Evolutionary conservation across 1,140 invertebrate genomes (phyloP).

Genomic region (Bombus polaris): DNA sequence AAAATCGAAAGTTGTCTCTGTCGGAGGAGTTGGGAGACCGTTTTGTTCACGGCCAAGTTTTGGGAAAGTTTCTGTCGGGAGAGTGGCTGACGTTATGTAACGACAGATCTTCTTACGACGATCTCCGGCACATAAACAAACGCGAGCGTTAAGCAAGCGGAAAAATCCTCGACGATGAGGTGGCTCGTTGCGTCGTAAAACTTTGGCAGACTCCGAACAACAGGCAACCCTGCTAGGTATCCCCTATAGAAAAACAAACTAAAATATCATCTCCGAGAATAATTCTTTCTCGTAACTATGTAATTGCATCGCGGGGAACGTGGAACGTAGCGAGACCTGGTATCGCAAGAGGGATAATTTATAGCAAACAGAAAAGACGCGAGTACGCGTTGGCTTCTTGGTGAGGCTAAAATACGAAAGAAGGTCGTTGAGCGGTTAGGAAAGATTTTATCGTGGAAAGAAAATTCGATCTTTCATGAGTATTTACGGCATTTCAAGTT

Average conservation of each 20-base stretch:
- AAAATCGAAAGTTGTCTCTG: neutral
- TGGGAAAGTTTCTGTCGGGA: no score
- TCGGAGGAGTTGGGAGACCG: no score
- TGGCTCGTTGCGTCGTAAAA: neutral
- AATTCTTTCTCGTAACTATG: neutral
- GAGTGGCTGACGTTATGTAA: neutral
- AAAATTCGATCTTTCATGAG: neutral
- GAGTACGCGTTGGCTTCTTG: neutral
- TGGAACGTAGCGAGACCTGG: neutral
- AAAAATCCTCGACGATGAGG: neutral
- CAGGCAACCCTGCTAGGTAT: no score
- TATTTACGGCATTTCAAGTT: neutral
- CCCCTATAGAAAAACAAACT: neutral
- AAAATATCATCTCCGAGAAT: neutral
- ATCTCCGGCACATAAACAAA: neutral
- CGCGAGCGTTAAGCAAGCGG: neutral
- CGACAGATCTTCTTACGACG: neutral
- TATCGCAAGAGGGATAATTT: neutral
- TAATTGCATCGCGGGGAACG: neutral
- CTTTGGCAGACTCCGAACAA: neutral
- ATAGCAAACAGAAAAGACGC: neutral
- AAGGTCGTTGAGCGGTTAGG: neutral
- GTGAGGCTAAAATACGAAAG: neutral
- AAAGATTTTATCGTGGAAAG: neutral
- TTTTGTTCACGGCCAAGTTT: no score